Percentiles rank a stretch among this genome's conserved stretches.
Conservation (phyloP, 2,113 vertebrate species). For the Turdus rufiventris region DNA sequence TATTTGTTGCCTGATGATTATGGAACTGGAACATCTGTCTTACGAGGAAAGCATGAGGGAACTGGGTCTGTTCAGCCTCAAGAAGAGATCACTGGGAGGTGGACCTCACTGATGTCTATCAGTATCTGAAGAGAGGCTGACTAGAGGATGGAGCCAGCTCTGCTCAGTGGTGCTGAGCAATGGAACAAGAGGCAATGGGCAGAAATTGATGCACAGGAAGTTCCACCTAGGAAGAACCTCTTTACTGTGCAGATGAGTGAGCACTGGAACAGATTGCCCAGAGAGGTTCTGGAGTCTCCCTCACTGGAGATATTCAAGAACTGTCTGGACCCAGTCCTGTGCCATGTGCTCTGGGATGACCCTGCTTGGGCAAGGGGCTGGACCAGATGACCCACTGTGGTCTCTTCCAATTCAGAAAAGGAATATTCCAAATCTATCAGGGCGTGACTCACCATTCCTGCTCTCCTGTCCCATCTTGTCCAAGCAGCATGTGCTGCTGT, state of each 20-base stretch:
- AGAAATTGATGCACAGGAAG: neutral
- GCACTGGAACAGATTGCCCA: neutral
- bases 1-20: neutral
- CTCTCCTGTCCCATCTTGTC: neutral
- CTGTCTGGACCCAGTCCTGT: fast-evolving
- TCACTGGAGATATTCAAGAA: neutral
- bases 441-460: neutral
- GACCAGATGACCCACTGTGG: too few species aligned
- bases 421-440: neutral
- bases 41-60: fast-evolving
- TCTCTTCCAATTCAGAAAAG: neutral
- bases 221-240: neutral
- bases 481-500: neutral
- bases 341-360: too few species aligned
- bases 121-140: neutral
- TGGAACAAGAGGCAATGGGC: neutral
- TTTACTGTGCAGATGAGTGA: fast-evolving
- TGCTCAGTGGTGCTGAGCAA: neutral
- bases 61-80: neutral
- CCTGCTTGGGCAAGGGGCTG: neutral
- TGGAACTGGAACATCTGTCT: neutral
- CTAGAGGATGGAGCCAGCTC: neutral
- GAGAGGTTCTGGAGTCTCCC: neutral
- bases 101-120: too few species aligned
- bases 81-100: neutral